These are phyloP conservation scores for Nycticebus coucang DNA, from an alignment of 2,113 vertebrate genomes.

Conservation along the genomic window DNA sequence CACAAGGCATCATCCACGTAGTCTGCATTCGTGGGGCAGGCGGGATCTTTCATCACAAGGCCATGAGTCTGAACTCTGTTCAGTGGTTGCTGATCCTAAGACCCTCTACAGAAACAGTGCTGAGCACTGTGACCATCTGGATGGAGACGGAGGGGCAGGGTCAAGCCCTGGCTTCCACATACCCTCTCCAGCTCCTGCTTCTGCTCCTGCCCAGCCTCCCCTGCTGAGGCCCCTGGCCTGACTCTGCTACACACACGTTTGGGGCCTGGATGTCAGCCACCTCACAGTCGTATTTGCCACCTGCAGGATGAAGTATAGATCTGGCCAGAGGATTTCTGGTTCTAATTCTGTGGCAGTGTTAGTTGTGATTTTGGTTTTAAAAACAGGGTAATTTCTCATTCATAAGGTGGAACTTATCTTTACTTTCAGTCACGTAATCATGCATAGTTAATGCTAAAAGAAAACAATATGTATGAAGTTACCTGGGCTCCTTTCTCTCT, in stretches of 20 bases:
- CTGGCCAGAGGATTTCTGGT: not conserved
- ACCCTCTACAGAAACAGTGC: not conserved
- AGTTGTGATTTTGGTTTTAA: not conserved
- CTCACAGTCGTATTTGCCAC: fast-evolving
- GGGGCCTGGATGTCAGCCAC: not conserved
- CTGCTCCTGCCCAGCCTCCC: not conserved
- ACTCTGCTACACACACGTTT: too few species aligned
- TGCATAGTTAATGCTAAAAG: not conserved
- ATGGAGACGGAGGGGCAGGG: fast-evolving
- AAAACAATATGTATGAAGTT: not conserved
- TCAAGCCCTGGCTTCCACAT: fast-evolving
- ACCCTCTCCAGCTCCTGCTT: not conserved
- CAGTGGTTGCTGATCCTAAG: not conserved
- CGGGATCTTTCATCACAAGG: not conserved
- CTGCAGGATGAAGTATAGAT: not conserved
- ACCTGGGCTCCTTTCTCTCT: not conserved
- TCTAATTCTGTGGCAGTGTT: not conserved
- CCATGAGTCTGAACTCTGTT: not conserved
- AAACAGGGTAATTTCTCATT: not conserved
- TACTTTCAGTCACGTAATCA: not conserved
- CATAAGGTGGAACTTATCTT: not conserved
- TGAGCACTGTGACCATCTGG: fast-evolving
- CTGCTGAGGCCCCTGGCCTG: not conserved
- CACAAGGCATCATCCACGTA: fast-evolving
- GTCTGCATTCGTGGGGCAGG: not conserved